These are phyloP conservation scores for Notocelia uddmanniana DNA, from an alignment of 2,888 invertebrate species.

Conservation along the genomic window DNA sequence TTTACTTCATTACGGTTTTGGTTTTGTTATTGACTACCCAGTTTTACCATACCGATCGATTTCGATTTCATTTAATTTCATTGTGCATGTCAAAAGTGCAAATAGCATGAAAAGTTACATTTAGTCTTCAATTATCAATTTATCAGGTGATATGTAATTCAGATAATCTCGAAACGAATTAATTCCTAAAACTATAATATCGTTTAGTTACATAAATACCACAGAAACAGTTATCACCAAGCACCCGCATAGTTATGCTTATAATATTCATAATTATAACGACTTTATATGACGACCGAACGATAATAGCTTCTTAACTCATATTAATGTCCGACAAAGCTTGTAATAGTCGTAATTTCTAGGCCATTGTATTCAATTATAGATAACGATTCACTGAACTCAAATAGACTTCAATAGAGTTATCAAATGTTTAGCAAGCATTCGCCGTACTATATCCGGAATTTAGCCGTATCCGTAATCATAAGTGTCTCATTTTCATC, in stretches of 20 bases:
- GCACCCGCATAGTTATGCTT: background rate
- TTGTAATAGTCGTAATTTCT: constrained; percentile 22
- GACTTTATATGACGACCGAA: constrained; percentile 16
- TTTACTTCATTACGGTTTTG: background rate
- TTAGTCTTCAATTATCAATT: too few relatives aligned
- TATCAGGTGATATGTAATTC: background rate
- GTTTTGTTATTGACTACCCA: background rate
- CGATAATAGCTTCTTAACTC: constrained; percentile 29
- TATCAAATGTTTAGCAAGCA: constrained; percentile 14
- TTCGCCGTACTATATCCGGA: constrained; percentile 17
- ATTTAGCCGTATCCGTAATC: background rate
- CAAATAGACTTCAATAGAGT: background rate
- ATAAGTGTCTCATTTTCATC: background rate
- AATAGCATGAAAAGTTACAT: too few relatives aligned
- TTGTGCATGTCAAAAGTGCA: background rate
- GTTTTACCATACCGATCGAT: background rate
- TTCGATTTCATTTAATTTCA: background rate
- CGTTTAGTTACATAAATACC: background rate
- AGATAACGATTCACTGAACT: constrained; percentile 4
- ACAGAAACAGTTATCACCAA: constrained; percentile 11
- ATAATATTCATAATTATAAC: background rate
- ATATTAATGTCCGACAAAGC: constrained; percentile 17
- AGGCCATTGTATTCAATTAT: constrained; percentile 19
- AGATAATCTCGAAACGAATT: background rate
- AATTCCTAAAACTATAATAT: background rate